Evolutionary conservation across 2,113 vertebrate genomes (phyloP).

Genomic region (Hoplias malabaricus): DNA sequence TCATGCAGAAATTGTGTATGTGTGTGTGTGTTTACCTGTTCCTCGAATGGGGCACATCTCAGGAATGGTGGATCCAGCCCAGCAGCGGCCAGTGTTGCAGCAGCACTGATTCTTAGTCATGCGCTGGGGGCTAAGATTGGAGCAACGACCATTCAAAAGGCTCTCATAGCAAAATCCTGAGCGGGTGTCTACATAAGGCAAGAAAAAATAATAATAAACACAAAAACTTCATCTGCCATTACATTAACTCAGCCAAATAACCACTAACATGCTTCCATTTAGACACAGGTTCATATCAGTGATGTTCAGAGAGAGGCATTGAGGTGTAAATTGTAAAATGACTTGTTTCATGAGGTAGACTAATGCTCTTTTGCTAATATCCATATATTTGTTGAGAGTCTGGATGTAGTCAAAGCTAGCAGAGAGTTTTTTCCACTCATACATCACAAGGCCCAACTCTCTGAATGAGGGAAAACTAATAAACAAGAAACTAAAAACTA

Average conservation of each 20-base stretch:
- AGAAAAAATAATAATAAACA: constrained; percentile 13
- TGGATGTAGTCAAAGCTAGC: too few relatives aligned
- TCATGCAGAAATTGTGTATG: background rate
- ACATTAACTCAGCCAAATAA: background rate
- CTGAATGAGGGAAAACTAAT: too few relatives aligned
- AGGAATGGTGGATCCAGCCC: constrained; percentile 79
- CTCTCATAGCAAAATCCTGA: constrained; percentile 87
- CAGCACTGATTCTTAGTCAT: constrained; percentile 91
- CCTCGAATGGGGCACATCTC: constrained; percentile 92
- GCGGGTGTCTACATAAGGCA: constrained; percentile 79
- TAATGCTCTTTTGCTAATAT: too few relatives aligned
- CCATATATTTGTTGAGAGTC: too few relatives aligned
- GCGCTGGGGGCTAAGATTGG: constrained; percentile 83
- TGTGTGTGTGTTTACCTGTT: constrained; percentile 76
- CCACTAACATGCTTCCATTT: background rate
- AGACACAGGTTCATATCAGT: background rate
- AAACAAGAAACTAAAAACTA: too few relatives aligned
- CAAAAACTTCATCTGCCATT: background rate
- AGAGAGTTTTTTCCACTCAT: too few relatives aligned
- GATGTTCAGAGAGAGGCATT: background rate
- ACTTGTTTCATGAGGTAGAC: too few relatives aligned
- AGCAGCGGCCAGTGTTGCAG: constrained; percentile 89
- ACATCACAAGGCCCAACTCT: too few relatives aligned
- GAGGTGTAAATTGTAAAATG: too few relatives aligned
- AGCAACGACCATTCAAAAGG: constrained; percentile 84